Evolutionary conservation across 2,888 invertebrate species (phyloP), one percentile per base, ranked within the genome.

Genomic region (Eupithecia inturbata): DNA sequence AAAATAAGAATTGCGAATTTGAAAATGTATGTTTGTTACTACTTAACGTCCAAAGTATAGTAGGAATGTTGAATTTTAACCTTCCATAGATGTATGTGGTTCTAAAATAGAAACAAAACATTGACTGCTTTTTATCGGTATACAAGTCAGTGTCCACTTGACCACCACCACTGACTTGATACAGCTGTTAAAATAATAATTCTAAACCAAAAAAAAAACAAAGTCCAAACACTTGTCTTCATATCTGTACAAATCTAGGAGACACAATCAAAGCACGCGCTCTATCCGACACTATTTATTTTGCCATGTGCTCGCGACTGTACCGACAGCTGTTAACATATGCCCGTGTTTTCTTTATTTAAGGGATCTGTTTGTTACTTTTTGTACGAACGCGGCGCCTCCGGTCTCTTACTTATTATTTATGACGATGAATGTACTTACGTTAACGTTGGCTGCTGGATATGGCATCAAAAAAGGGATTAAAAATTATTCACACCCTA

Each of bases 331-430:
- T 94, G 94, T 90, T 90, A 93, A 92, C 94, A 93, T 92, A 93
- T 89, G 94, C 91, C 89, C 86, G 88, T 93, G 93, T 92, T 93
- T 94, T 93, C 93, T 94, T 94, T 93, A 93, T 94, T 94, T 93
- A 94, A 92, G 91, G 90, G 92, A 91, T 91, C 89, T 92, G 93
- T 93, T 92, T 92, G 93, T 93, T 93, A 91, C 91, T 92, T 92
- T 93, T 93, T 92, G 92, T 92, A 90, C 88, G 90, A 90, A 89
- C 91, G 86, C 88, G 92, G 92, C 92, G 93, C 93, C 92, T 92
- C 91, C 92, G 91, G 90, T 91, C 91, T 88, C 92, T 91, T 89
- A 89, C 92, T 92, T 93, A 93, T 94, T 93, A 94, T 93, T 93
- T 93, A 94, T 92, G 90, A 87, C 88, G 78, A 90, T 86, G 89